Base-by-base conservation (phyloP, 2,113 vertebrate species). In the Ovibos moschatus region DNA sequence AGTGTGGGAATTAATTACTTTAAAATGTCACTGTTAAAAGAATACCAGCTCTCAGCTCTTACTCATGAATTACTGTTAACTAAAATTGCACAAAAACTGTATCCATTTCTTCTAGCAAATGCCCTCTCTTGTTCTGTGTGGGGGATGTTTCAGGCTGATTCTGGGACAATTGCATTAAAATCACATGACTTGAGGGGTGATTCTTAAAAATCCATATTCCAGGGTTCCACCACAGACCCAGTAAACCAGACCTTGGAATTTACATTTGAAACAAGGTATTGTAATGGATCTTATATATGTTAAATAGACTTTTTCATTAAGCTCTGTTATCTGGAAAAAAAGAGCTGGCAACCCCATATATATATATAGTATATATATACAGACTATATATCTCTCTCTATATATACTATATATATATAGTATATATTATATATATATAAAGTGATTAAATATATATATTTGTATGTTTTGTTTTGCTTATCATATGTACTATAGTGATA, bases 1-100 rank as follows among this genome's bases (percentile, higher is more conserved):
- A 97, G 83, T 94, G 60, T 86, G 86, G 55, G 17, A 83, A 91
- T 97, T 94, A 98, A 97, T 98, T 97, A 83, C 89, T 95, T 96
- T 83, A 89, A 98, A 96, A 96, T 97, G 82, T 89, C 78, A 97
- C 45, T 84, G 62, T 82, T 95, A 71, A 96, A 79, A 57, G 28
- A 93, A 40, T 89, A 95, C 94, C 62, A 94, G 33, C 28, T 30
- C 17, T 95, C 21, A 50, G 43, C 45, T 97, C 88, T 89, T 97
- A 50, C 10, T 90, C 23, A 81, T 19, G 14, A 95, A 83, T 96
- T 78, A 82, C 47, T 55, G 40, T 82, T 10, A 43, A 15, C 51
- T 94, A 62, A 93, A 23, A 76, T 87, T 74, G 85, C 40, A 86
- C 62, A 89, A 92, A 78, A 57, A 89, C 60, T 62, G 0, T 88